phyloP scores from a whole-genome alignment of 2,888 invertebrate genomes.

The Barypeithes pellucidus region DNA sequence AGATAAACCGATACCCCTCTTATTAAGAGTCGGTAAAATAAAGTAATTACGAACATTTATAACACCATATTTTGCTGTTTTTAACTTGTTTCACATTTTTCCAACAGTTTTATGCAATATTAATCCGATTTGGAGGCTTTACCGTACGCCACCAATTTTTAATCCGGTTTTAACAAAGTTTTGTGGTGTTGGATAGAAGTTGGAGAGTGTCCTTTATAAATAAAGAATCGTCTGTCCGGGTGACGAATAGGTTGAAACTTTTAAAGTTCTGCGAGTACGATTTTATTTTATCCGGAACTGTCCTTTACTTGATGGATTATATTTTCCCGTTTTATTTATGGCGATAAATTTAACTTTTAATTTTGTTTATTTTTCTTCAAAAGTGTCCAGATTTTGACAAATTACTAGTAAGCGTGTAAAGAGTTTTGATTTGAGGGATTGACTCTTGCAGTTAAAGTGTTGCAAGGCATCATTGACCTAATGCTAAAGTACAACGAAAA shows the following conservation, averaged over 20 bases:
- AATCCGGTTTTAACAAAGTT: conserved; percentile 13
- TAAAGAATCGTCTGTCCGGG: conserved; percentile 24
- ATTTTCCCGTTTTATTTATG: background rate
- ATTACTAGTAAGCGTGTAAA: background rate
- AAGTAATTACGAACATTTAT: conserved; percentile 8
- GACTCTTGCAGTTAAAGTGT: no score
- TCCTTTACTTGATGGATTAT: conserved; percentile 12
- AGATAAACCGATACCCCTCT: background rate
- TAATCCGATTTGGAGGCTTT: conserved; percentile 13
- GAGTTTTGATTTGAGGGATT: background rate
- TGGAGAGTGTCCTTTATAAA: conserved; percentile 11
- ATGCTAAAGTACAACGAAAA: no score
- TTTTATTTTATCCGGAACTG: conserved; percentile 9
- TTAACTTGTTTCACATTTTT: background rate
- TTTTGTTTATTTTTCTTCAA: conserved; percentile 4
- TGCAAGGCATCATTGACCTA: no score
- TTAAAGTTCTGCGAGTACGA: background rate
- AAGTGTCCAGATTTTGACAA: background rate
- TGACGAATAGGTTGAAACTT: conserved; percentile 28
- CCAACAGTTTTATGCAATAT: conserved; percentile 11
- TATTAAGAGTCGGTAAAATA: background rate
- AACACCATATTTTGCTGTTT: background rate
- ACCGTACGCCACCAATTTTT: background rate
- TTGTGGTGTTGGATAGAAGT: conserved; percentile 14
- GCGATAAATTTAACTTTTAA: background rate